phyloP scores from a whole-genome alignment of 2,797 vertebrate genomes.

The Gymnothorax javanicus region DNA sequence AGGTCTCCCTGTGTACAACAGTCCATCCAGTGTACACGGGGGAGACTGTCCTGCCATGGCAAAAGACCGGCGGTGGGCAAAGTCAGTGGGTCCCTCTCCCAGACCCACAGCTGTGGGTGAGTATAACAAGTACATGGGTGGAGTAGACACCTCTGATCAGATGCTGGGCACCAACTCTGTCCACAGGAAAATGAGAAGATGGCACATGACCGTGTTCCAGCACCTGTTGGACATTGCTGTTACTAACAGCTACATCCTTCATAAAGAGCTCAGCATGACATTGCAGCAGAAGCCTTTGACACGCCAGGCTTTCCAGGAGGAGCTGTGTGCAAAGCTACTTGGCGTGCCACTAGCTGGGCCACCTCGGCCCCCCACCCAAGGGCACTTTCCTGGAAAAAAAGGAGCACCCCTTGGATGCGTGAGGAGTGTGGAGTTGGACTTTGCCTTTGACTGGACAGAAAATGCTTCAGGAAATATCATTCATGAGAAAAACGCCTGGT shows the following conservation, averaged over 20 bases:
- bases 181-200: background rate
- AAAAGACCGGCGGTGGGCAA: no score
- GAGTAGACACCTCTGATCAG: background rate
- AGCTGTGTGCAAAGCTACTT: background rate
- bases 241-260: background rate
- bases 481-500: no score
- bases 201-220: background rate
- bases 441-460: background rate
- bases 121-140: background rate
- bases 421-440: background rate
- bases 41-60: no score
- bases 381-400: background rate
- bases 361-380: background rate
- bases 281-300: background rate
- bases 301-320: background rate
- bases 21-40: no score
- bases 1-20: no score
- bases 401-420: background rate
- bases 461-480: background rate
- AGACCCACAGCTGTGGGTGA: background rate
- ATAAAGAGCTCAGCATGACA: background rate
- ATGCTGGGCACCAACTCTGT: background rate
- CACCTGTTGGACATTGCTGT: background rate
- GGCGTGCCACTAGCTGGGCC: background rate
- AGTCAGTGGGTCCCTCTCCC: background rate